phyloP scores from a whole-genome alignment of 1,140 invertebrate genomes.

The Drosophila ananassae region DNA sequence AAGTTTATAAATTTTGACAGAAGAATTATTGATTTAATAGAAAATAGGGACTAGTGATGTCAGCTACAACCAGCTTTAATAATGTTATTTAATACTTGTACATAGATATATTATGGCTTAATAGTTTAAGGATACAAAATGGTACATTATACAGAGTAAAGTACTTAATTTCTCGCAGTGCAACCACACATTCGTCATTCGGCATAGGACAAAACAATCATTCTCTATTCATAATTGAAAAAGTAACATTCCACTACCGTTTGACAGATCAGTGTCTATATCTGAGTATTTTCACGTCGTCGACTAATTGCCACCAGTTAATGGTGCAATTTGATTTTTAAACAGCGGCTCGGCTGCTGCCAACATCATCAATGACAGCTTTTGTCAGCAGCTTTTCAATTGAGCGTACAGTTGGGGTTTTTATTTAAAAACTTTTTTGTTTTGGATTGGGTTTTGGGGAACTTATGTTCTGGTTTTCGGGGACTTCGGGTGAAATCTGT shows the following conservation, averaged over 20 bases:
- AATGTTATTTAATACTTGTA: too few species aligned
- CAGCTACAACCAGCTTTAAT: too few species aligned
- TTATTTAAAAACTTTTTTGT: not conserved
- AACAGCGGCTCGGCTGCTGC: slow-evolving; percentile 46
- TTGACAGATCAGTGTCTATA: slow-evolving; percentile 54
- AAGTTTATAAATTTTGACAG: not conserved
- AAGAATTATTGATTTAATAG: not conserved
- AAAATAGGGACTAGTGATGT: not conserved
- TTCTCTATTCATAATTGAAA: slow-evolving; percentile 81
- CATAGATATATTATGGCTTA: too few species aligned
- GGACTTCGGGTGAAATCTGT: slow-evolving; percentile 48
- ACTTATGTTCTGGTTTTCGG: slow-evolving; percentile 37
- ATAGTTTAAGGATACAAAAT: too few species aligned
- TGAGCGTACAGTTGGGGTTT: slow-evolving; percentile 33
- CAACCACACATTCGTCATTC: slow-evolving; percentile 40
- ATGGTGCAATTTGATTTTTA: slow-evolving; percentile 79
- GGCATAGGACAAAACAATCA: slow-evolving; percentile 60
- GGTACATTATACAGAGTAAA: too few species aligned
- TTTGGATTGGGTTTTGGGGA: slow-evolving; percentile 7
- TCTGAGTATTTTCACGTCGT: slow-evolving; percentile 5
- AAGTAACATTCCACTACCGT: slow-evolving; percentile 75
- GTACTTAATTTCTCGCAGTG: slow-evolving; percentile 22
- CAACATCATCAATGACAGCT: slow-evolving; percentile 75
- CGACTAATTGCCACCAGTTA: slow-evolving; percentile 75
- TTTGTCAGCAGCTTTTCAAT: slow-evolving; percentile 82